Conservation (phyloP, 2,888 invertebrate species). For the Serripes groenlandicus region DNA sequence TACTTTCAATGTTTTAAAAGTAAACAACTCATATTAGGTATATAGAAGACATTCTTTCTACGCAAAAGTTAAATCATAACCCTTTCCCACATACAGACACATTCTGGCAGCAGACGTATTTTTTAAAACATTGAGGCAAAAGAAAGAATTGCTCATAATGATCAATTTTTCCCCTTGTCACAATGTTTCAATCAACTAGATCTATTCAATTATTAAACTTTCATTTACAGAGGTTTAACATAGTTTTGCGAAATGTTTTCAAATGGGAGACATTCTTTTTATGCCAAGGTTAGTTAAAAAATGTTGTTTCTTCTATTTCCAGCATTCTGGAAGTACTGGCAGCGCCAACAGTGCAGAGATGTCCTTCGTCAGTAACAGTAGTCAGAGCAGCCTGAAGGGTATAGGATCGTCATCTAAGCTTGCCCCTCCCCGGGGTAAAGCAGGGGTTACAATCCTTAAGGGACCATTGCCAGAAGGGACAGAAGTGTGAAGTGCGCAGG, state of each 20-base stretch:
- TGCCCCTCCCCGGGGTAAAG: constrained; percentile 34
- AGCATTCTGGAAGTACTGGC: constrained; percentile 81
- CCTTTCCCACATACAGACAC: neutral
- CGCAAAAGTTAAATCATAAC: too few relatives aligned
- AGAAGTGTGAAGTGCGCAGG: constrained; percentile 72
- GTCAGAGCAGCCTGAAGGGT: constrained; percentile 66
- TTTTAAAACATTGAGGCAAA: neutral
- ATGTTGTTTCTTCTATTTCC: constrained; percentile 29
- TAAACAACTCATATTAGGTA: too few relatives aligned
- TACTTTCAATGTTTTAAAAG: too few relatives aligned
- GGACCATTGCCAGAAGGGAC: constrained; percentile 76
- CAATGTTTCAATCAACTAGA: too few relatives aligned
- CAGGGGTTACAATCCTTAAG: constrained; percentile 41
- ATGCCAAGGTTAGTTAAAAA: neutral
- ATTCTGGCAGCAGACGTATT: neutral
- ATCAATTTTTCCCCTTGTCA: neutral
- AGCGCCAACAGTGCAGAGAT: constrained; percentile 77
- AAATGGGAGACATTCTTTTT: neutral
- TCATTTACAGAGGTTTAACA: neutral
- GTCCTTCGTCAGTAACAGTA: constrained; percentile 64
- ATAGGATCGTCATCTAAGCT: constrained; percentile 54
- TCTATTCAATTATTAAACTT: too few relatives aligned
- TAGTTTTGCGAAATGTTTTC: neutral
- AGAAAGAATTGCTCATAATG: neutral
- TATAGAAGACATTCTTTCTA: too few relatives aligned